Conservation (phyloP, 1,140 invertebrate genomes). For the Diorhabda elongata region DNA sequence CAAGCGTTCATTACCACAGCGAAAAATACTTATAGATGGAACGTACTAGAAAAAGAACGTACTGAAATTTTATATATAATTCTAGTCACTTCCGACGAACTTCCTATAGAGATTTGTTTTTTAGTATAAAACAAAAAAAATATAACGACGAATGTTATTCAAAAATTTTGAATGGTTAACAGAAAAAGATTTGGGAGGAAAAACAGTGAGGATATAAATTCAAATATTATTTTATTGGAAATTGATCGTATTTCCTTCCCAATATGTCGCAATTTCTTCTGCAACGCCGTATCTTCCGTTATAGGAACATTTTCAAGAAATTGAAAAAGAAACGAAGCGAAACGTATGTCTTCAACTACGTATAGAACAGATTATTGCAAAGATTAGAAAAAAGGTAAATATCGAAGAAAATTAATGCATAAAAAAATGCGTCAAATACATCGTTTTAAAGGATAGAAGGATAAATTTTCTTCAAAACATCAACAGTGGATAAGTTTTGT, state of each 20-base stretch:
- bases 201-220: not conserved
- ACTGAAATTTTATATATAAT: no score
- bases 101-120: not conserved
- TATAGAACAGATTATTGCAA: not conserved
- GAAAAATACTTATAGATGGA: no score
- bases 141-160: not conserved
- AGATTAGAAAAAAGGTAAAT: not conserved
- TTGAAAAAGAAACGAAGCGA: not conserved
- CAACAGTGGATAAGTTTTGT: no score
- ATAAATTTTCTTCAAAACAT: no score
- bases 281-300: not conserved
- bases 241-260: not conserved
- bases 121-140: not conserved
- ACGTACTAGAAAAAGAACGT: no score
- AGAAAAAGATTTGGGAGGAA: not conserved
- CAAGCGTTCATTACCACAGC: no score
- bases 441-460: no score
- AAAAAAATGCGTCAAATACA: no score
- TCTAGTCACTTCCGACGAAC: no score
- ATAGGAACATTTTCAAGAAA: not conserved
- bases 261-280: not conserved
- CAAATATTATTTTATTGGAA: not conserved
- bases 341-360: not conserved
- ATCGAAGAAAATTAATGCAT: no score
- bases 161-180: not conserved